Conservation (phyloP, 2,797 vertebrate genomes). For the Morus bassanus region DNA sequence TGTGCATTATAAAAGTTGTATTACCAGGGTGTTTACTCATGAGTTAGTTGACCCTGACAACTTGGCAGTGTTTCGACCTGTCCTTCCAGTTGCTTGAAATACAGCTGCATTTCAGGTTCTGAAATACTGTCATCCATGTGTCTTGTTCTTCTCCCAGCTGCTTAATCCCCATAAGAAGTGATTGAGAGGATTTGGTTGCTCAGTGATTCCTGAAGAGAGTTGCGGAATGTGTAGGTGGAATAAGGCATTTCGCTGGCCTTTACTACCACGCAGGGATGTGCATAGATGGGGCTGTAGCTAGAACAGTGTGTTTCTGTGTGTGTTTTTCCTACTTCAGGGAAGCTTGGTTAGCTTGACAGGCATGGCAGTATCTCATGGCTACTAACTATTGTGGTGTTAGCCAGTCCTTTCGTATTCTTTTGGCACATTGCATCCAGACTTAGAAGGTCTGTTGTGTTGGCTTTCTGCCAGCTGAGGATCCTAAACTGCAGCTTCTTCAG, state of each 20-base stretch:
- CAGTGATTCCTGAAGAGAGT: background rate
- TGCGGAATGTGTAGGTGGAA: background rate
- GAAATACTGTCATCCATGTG: background rate
- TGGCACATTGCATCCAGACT: background rate
- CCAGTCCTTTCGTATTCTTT: background rate
- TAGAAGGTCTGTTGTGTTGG: background rate
- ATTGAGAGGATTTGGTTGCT: background rate
- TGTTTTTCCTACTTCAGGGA: background rate
- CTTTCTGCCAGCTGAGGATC: background rate
- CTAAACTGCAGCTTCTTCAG: background rate
- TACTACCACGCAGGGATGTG: background rate
- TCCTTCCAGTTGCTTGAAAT: background rate
- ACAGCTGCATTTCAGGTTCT: background rate
- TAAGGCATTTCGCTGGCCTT: background rate
- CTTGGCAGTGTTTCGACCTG: background rate
- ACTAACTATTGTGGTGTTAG: background rate
- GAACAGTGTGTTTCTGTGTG: background rate
- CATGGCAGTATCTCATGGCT: background rate
- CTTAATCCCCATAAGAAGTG: background rate
- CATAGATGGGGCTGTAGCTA: background rate
- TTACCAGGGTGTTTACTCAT: background rate
- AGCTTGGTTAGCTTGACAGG: background rate
- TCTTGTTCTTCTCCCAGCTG: background rate
- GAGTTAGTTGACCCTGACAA: background rate
- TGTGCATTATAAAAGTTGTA: background rate